Evolutionary conservation across 2,888 invertebrate genomes (phyloP).

Genomic region (Drosophila parthenogenetica): DNA sequence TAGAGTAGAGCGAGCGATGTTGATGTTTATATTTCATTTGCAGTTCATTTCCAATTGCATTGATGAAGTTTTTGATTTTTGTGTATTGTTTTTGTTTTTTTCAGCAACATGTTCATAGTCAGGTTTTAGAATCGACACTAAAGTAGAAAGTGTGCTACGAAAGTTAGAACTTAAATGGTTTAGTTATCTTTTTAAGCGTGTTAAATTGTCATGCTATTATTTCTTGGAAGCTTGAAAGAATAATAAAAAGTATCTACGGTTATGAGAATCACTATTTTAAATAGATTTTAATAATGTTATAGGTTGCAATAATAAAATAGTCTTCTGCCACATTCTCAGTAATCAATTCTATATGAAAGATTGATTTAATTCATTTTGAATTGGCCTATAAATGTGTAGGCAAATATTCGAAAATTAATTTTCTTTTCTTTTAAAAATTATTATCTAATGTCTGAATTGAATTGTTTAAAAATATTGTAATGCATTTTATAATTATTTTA

Average conservation of each 20-base stretch:
- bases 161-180: constrained; percentile 34
- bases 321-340: too few species aligned
- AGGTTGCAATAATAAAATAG: too few species aligned
- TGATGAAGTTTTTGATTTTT: constrained; percentile 55
- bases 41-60: constrained; percentile 67
- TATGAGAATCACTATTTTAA: not conserved
- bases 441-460: too few species aligned
- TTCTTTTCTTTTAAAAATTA: not conserved
- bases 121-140: constrained; percentile 69
- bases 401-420: too few species aligned
- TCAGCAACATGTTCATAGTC: constrained; percentile 83
- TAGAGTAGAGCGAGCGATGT: constrained; percentile 72
- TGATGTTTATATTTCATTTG: constrained; percentile 51
- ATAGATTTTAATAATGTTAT: not conserved
- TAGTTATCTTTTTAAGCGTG: constrained; percentile 9
- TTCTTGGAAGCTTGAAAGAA: not conserved
- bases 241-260: not conserved
- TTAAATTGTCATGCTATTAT: constrained; percentile 37
- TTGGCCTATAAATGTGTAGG: too few species aligned
- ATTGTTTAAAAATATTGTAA: too few species aligned
- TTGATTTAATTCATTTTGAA: not conserved
- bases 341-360: not conserved
- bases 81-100: constrained; percentile 39
- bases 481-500: too few species aligned
- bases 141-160: constrained; percentile 49